Evolutionary conservation across 1,140 invertebrate genomes (phyloP), one percentile per base, ranked within the genome.

Genomic region (Drosophila pruinosa): DNA sequence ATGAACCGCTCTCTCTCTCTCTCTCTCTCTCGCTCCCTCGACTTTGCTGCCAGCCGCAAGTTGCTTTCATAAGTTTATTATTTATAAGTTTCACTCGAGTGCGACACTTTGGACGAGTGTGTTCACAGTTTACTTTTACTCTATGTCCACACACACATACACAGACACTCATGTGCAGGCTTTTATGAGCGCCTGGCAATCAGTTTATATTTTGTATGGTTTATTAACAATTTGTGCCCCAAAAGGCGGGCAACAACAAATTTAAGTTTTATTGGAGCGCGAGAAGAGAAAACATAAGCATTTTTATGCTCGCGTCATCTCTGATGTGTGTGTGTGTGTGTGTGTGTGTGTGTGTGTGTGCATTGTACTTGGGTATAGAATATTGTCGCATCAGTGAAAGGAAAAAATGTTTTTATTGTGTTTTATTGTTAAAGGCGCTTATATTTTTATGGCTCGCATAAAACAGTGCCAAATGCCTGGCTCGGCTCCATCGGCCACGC

Each of bases 21-120:
- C 2, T 31, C 28, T 10, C 8, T 12, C 3, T 3, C 7, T 2
- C 28, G 3, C 1, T 10, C 4, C n/a, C n/a, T n/a, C 3, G 4
- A 24, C n/a, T 4, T 6, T 28, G 24, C 14, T 7, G n/a, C n/a
- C 54, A 39, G 19, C 45, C 68, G 34, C 61, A 39, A 70, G 52
- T 43, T 69, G 75, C 64, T 67, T 65, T 75, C 70, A 80, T 77
- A 77, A 77, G 78, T 81, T 82, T 82, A 81, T 81, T 81, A 82
- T 77, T 81, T 82, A 81, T 77, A 81, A 81, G 50, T 82, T 78
- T 62, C 58, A 65, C 73, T 77, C 70, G 67, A 82, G 78, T 74
- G 73, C 78, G 69, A 81, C 78, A 82, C 78, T 81, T 81, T 69
- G 62, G 38, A 65, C 69, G 63, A 81, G 63, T 81, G 69, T 82